Conservation (phyloP, 2,797 vertebrate species). For the Podarcis siculus region DNA sequence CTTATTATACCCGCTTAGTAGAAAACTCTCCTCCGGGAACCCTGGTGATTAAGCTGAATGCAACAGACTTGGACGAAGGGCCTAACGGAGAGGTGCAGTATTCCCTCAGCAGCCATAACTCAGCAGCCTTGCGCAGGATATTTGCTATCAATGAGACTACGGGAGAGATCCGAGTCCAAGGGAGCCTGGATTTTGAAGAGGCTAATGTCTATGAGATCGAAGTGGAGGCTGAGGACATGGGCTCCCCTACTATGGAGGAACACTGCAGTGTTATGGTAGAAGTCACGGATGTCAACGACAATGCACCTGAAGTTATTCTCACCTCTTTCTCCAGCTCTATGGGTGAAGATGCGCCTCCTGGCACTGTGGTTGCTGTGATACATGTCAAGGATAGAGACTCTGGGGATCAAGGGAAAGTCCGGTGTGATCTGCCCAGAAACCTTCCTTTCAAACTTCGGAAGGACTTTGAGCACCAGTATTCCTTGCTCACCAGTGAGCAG, state of each 20-base stretch:
- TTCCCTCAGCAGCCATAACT: slow-evolving; percentile 73
- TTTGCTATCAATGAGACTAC: slow-evolving; percentile 70
- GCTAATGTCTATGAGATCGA: slow-evolving; percentile 58
- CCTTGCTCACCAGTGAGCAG: slow-evolving; percentile 71
- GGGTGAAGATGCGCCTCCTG: slow-evolving; percentile 66
- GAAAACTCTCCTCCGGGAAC: slow-evolving; percentile 78
- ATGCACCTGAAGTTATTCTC: slow-evolving; percentile 75
- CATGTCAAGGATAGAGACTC: slow-evolving; percentile 81
- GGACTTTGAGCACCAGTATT: slow-evolving; percentile 78
- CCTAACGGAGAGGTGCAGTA: slow-evolving; percentile 78
- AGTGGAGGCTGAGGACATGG: slow-evolving; percentile 75
- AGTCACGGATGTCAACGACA: slow-evolving; percentile 78
- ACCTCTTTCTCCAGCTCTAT: slow-evolving; percentile 77
- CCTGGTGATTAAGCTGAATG: slow-evolving; percentile 77
- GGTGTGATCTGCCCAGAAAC: slow-evolving; percentile 71
- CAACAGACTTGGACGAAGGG: slow-evolving; percentile 75
- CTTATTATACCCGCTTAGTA: slow-evolving; percentile 71
- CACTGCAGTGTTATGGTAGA: slow-evolving; percentile 73
- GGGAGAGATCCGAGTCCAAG: slow-evolving; percentile 70
- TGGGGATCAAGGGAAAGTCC: slow-evolving; percentile 77
- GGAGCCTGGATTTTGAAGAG: slow-evolving; percentile 74
- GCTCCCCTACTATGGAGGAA: slow-evolving; percentile 70
- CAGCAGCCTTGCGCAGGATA: slow-evolving; percentile 62
- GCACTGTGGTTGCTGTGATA: slow-evolving; percentile 79
- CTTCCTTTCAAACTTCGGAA: slow-evolving; percentile 77